phyloP scores from a whole-genome alignment of 2,888 invertebrate species.

The Prosopocoilus inquinatus region DNA sequence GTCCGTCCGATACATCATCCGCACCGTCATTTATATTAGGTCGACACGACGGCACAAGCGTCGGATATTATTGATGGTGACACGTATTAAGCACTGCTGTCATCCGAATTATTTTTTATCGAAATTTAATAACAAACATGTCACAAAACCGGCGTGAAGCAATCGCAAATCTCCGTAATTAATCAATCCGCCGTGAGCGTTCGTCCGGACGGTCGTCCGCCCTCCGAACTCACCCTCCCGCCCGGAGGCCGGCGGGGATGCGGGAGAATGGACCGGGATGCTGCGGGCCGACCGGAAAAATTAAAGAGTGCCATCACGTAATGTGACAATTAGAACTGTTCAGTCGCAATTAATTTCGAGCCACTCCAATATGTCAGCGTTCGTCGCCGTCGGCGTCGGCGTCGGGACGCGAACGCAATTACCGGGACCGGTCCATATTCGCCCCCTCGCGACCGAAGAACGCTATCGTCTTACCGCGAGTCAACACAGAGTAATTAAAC shows the following conservation, averaged over 20 bases:
- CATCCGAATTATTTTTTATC: constrained; percentile 45
- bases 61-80: constrained; percentile 47
- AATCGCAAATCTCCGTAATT: constrained; percentile 3
- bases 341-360: constrained; percentile 20
- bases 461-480: constrained; percentile 17
- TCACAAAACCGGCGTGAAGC: constrained; percentile 30
- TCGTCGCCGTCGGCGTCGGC: constrained; percentile 1
- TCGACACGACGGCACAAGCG: constrained; percentile 32
- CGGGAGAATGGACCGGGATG: neutral
- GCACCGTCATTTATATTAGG: constrained; percentile 28
- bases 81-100: constrained; percentile 47
- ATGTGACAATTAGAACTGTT: constrained; percentile 22
- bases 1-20: constrained; percentile 27
- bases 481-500: constrained; percentile 24
- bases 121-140: constrained; percentile 44
- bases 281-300: constrained; percentile 1
- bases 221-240: too few species aligned
- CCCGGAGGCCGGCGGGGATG: too few species aligned
- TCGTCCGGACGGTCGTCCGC: neutral
- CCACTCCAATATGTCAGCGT: constrained; percentile 13
- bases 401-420: constrained; percentile 21
- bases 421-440: constrained; percentile 13
- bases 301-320: constrained; percentile 17
- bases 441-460: constrained; percentile 25
- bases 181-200: neutral